Conservation (phyloP, 1,140 invertebrate genomes). For the Vanessa tameamea region DNA sequence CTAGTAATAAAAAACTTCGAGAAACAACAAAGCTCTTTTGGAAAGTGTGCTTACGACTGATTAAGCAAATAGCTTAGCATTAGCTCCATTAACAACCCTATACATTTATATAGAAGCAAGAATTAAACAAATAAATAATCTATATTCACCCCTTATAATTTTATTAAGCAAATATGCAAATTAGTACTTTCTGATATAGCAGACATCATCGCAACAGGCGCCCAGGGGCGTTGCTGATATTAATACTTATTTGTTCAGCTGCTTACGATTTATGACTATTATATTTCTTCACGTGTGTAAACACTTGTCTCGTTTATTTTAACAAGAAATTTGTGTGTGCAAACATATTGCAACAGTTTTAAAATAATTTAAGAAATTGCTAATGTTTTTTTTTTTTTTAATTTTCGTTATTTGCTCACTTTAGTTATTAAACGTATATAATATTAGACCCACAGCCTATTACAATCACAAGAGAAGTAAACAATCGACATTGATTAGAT, state of each 20-base stretch:
- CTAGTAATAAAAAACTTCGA: too few relatives aligned
- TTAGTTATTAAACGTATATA: neutral
- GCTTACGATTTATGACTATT: conserved; percentile 17
- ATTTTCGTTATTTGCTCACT: too few relatives aligned
- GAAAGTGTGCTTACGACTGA: neutral
- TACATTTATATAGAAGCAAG: neutral
- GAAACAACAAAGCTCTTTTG: neutral
- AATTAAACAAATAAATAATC: conserved; percentile 7
- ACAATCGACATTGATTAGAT: too few relatives aligned
- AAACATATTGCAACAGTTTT: neutral
- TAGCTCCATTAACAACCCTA: neutral
- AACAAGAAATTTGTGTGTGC: conserved; percentile 1
- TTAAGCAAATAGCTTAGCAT: neutral
- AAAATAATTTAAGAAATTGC: neutral
- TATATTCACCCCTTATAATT: conserved; percentile 11
- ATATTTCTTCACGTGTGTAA: conserved; percentile 7
- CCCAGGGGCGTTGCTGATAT: conserved; percentile 3
- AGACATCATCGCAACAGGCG: neutral
- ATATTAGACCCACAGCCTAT: too few relatives aligned
- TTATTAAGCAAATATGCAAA: conserved; percentile 12
- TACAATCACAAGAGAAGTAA: too few relatives aligned
- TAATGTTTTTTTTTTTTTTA: neutral
- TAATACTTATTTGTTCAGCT: conserved; percentile 24
- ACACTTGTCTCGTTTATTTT: conserved; percentile 7
- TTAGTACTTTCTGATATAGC: neutral